Conservation (phyloP, 2,797 vertebrate genomes). For the Acestrorhynchus altus region DNA sequence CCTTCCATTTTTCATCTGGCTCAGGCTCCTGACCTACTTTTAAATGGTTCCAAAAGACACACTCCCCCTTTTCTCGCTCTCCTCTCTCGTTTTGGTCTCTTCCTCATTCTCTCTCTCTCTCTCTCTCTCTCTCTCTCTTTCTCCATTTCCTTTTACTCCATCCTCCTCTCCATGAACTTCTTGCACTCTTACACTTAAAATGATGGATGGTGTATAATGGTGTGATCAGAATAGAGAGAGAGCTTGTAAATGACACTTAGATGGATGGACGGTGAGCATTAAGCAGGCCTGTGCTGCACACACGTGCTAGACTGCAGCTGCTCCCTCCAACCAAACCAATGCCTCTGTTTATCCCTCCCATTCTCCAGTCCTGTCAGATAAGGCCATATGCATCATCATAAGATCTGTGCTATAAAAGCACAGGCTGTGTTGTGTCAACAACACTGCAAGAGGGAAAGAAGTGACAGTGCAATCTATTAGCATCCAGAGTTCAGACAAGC, state of each 20-base stretch:
- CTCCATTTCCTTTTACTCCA: neutral
- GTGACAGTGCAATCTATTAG: neutral
- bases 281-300: constrained; percentile 23
- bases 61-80: neutral
- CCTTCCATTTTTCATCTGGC: constrained; percentile 18
- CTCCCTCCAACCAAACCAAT: constrained; percentile 25
- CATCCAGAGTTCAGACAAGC: neutral
- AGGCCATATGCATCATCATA: constrained; percentile 5
- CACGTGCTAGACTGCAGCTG: constrained; percentile 25
- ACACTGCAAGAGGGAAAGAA: neutral
- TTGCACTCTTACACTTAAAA: neutral
- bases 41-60: constrained; percentile 6
- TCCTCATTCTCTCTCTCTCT: neutral
- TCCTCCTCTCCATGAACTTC: neutral
- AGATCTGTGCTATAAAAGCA: constrained; percentile 15
- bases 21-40: constrained; percentile 29
- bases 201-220: neutral
- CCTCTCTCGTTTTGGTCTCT: constrained; percentile 1
- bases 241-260: constrained; percentile 22
- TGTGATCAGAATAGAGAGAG: constrained; percentile 16
- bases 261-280: constrained; percentile 18
- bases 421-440: neutral
- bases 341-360: constrained; percentile 10
- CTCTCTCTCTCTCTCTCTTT: neutral
- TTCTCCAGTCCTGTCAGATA: constrained; percentile 28